A percentile compares a stretch with the other conserved stretches of the same genome.
Evolutionary conservation across 2,113 vertebrate species (phyloP).

Genomic region (Sinocyclocheilus rhinocerous): DNA sequence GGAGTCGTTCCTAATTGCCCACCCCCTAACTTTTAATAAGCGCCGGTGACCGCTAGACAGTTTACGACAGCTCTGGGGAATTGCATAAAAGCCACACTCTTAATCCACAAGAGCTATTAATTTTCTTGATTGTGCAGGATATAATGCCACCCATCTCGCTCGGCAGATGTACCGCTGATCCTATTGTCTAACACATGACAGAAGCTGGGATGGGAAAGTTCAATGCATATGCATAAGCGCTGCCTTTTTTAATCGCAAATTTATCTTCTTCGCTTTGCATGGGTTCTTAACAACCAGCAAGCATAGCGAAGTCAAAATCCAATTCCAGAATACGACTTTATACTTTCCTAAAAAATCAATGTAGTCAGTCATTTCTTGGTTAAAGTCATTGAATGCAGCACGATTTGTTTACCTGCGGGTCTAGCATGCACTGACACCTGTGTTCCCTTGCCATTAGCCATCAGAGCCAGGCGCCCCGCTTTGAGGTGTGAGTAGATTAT

Average conservation of each 20-base stretch:
- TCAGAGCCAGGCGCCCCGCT: slow-evolving; percentile 3
- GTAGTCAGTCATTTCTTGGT: neutral
- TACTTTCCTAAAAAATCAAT: slow-evolving; percentile 21
- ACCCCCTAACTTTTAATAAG: slow-evolving; percentile 63
- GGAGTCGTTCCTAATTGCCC: slow-evolving; percentile 61
- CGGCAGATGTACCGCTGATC: slow-evolving; percentile 27
- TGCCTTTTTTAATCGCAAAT: neutral
- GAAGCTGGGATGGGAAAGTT: neutral
- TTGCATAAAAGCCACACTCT: slow-evolving; percentile 11
- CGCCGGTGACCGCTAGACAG: slow-evolving; percentile 46
- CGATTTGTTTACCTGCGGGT: slow-evolving; percentile 44
- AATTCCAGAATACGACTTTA: slow-evolving; percentile 11
- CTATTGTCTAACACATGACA: slow-evolving; percentile 4
- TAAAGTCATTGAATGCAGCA: neutral
- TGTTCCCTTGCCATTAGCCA: slow-evolving; percentile 27
- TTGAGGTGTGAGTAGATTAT: slow-evolving; percentile 58
- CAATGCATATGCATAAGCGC: neutral
- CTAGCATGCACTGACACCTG: slow-evolving; percentile 40
- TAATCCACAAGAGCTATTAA: slow-evolving; percentile 44
- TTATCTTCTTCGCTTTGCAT: neutral
- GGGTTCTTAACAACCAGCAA: neutral
- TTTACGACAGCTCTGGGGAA: slow-evolving; percentile 51
- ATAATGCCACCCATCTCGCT: slow-evolving; percentile 13
- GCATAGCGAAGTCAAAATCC: slow-evolving; percentile 1
- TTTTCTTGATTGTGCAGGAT: slow-evolving; percentile 48